A percentile compares a stretch with the other conserved stretches of the same genome.
phyloP scores from a whole-genome alignment of 2,113 vertebrate genomes.

The Ailurus styani region DNA sequence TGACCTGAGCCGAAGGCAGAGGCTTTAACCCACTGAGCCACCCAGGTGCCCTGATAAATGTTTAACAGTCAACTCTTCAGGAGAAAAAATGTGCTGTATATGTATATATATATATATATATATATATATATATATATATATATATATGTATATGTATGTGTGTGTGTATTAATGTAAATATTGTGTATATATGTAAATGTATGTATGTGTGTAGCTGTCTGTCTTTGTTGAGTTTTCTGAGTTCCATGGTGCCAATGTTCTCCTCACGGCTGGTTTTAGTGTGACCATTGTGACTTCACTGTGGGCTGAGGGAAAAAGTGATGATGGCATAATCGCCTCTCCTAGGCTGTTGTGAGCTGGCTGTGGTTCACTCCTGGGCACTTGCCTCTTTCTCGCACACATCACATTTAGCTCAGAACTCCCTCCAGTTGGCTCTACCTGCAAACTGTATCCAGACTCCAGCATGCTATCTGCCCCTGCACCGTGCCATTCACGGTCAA shows the following conservation, averaged over 20 bases:
- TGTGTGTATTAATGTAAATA: background rate
- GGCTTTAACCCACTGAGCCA: too few species aligned
- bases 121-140: rapidly evolving
- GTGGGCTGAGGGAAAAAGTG: background rate
- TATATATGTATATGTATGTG: background rate
- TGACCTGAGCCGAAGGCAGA: too few species aligned
- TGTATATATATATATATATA: background rate
- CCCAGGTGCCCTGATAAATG: too few species aligned
- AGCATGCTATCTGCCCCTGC: background rate
- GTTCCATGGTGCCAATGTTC: background rate
- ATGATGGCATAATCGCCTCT: background rate
- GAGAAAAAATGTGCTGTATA: background rate
- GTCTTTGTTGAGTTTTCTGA: background rate
- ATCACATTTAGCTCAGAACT: background rate
- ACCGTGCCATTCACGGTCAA: background rate
- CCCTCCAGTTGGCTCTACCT: background rate
- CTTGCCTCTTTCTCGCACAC: background rate
- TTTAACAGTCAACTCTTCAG: background rate
- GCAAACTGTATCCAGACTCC: background rate
- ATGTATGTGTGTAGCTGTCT: background rate
- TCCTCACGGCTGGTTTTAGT: background rate
- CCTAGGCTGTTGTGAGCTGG: background rate
- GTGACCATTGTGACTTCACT: background rate
- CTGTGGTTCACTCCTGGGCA: background rate
- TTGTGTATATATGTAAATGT: background rate